Evolutionary conservation across 2,113 vertebrate genomes (phyloP), one percentile per base, ranked within the genome.

Genomic region (Todiramphus saurophagus): DNA sequence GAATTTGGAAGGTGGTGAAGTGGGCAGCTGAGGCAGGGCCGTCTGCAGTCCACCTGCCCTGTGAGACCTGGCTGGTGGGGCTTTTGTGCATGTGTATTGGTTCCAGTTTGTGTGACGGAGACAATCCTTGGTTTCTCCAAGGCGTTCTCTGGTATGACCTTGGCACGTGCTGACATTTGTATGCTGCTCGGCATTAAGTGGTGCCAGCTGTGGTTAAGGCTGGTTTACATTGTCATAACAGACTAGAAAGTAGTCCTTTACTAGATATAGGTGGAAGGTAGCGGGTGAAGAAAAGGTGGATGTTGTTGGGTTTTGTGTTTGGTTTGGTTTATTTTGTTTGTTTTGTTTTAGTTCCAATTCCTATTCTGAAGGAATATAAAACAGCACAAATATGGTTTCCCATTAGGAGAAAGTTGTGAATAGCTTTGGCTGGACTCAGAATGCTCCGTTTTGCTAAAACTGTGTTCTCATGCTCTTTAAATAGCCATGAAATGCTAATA

Each of bases 21-120:
- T 1, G 11, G 50, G 31, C 15, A 31, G 60, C 56, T 24, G 50
- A 63, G 43, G n/a, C 21, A 60, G 23, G 14, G 41, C 50, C 2
- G 1, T 3, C 39, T 17, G 35, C 21, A 8, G 13, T 4, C 33
- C 18, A 1, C 28, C 28, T 16, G 48, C 18, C 41, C 13, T 37
- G 44, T 0, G 1, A 18, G 21, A 16, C 3, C 1, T 28, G 51
- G 21, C n/a, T 7, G 1, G 3, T 12, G 33, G 17, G 15, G 9
- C 3, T 1, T 62, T 8, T 18, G 6, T 14, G 15, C 41, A 13
- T 10, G 7, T 39, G 12, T 7, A 7, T 25, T 1, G 0, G 7
- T 44, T n/a, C 24, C 28, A 16, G 53, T 15, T n/a, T 8, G 11
- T n/a, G 46, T 11, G n/a, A 5, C 2, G 8, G 31, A 37, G 21